These are phyloP conservation scores for Calephelis virginiensis DNA, from an alignment of 1,140 invertebrate genomes.

Conservation along the genomic window DNA sequence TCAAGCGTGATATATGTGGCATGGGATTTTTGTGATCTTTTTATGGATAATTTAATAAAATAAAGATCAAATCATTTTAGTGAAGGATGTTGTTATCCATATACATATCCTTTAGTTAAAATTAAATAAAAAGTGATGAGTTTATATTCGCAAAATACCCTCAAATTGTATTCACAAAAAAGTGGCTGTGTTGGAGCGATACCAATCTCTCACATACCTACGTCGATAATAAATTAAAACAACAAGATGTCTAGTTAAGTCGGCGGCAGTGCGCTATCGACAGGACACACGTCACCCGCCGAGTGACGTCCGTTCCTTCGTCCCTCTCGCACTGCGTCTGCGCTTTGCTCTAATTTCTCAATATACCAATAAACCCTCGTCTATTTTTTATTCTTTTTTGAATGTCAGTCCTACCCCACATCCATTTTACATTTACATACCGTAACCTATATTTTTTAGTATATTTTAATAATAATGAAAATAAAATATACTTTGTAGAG, in stretches of 20 bases:
- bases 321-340: constrained; percentile 37
- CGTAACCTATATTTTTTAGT: too few species aligned
- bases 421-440: neutral
- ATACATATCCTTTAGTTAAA: too few species aligned
- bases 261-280: constrained; percentile 36
- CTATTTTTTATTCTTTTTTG: constrained; percentile 42
- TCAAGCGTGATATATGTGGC: neutral
- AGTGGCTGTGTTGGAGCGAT: constrained; percentile 31
- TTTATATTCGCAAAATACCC: constrained; percentile 21
- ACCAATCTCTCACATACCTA: constrained; percentile 32
- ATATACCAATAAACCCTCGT: constrained; percentile 27
- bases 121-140: neutral
- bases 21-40: constrained; percentile 3
- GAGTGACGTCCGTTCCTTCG: constrained; percentile 47
- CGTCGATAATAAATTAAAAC: constrained; percentile 37
- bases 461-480: too few species aligned
- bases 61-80: too few species aligned
- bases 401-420: neutral
- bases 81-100: too few species aligned
- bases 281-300: constrained; percentile 52
- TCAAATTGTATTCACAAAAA: constrained; percentile 25
- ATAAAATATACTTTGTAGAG: too few species aligned
- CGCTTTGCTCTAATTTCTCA: constrained; percentile 23
- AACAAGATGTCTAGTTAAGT: constrained; percentile 11
- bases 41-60: neutral